phyloP scores from a whole-genome alignment of 2,888 invertebrate genomes.

The Hydropsyche betteni region DNA sequence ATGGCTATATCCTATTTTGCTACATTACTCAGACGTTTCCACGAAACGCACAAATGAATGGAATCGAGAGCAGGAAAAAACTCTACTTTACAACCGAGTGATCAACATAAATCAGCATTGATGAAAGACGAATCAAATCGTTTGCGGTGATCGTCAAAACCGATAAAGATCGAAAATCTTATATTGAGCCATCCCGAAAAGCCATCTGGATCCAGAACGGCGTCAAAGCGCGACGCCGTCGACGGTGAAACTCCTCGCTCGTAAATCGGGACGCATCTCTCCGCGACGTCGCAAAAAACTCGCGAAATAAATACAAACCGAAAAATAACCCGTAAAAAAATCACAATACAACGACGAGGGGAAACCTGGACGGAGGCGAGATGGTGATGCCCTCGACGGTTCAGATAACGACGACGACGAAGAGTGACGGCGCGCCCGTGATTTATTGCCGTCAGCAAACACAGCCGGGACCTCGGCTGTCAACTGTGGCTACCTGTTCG shows the following conservation, averaged over 20 bases:
- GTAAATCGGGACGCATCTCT: neutral
- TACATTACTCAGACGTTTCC: neutral
- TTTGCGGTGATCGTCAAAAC: too few relatives aligned
- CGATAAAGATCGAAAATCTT: too few relatives aligned
- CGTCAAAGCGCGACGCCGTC: neutral
- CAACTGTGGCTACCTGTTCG: slow-evolving; percentile 29
- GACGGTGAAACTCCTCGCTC: neutral
- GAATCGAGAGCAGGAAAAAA: too few relatives aligned
- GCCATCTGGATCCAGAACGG: neutral
- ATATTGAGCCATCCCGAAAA: too few relatives aligned
- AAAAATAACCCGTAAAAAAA: neutral
- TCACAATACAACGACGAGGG: neutral
- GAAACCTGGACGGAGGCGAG: neutral
- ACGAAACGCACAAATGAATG: neutral
- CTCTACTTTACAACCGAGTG: too few relatives aligned
- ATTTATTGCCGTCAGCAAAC: slow-evolving; percentile 42
- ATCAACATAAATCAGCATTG: too few relatives aligned
- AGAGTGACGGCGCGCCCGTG: slow-evolving; percentile 34
- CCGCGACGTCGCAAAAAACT: neutral
- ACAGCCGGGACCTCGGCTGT: slow-evolving; percentile 35
- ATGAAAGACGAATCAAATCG: too few relatives aligned
- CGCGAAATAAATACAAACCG: neutral
- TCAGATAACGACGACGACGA: slow-evolving; percentile 39
- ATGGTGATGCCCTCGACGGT: slow-evolving; percentile 3
- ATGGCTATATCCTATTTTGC: neutral